A percentile compares a stretch with the other conserved stretches of the same genome.
Evolutionary conservation across 2,888 invertebrate species (phyloP).

Genomic region (Steinernema carpocapsae): DNA sequence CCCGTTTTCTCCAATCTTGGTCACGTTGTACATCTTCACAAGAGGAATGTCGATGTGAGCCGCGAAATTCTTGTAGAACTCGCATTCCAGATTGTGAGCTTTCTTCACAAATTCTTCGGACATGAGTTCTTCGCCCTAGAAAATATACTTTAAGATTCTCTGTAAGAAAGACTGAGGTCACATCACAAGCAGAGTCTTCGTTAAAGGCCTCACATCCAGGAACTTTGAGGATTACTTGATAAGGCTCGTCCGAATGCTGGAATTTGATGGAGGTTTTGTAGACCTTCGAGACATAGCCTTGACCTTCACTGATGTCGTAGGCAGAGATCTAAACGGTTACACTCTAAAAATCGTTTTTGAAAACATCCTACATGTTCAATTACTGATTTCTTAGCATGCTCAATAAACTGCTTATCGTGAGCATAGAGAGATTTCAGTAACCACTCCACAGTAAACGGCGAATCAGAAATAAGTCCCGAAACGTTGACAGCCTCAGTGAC

Average conservation of each 20-base stretch:
- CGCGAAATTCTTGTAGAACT: background rate
- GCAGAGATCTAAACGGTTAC: background rate
- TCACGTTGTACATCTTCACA: background rate
- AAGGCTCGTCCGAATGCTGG: background rate
- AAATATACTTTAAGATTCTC: too few relatives aligned
- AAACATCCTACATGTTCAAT: background rate
- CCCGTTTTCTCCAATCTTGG: background rate
- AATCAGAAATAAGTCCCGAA: background rate
- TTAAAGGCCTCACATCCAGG: slow-evolving; percentile 16
- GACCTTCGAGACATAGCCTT: slow-evolving; percentile 5
- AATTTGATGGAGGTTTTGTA: background rate
- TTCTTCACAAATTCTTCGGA: too few relatives aligned
- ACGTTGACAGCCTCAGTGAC: background rate
- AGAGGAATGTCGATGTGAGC: background rate
- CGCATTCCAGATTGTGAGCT: slow-evolving; percentile 6
- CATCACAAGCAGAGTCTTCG: too few relatives aligned
- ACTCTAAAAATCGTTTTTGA: background rate
- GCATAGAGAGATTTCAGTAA: background rate
- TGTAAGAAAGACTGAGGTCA: too few relatives aligned
- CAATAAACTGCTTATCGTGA: background rate
- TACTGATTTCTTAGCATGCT: background rate
- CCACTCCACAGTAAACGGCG: background rate
- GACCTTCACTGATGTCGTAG: background rate
- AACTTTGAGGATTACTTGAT: slow-evolving; percentile 4
- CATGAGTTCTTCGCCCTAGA: too few relatives aligned